Evolutionary conservation across 2,113 vertebrate species (phyloP), one percentile per base, ranked within the genome.

Genomic region (Plecotus auritus): DNA sequence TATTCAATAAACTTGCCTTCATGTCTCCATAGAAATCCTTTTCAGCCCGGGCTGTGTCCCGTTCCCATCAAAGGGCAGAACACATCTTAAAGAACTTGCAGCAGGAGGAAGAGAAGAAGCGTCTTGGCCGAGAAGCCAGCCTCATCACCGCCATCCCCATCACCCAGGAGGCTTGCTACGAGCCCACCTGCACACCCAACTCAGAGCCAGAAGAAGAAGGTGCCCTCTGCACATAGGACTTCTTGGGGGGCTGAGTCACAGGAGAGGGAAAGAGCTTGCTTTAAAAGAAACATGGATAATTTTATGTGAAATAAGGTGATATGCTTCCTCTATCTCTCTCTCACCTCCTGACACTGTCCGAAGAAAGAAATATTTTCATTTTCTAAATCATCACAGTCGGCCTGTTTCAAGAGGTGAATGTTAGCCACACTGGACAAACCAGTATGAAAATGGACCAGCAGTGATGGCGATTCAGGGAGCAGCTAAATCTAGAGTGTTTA

Each of bases 11-110:
- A 73, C 26, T 92, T 94, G 47, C 37, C 59, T 93, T 94, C 49
- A 1, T 78, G 42, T 94, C 92, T 83, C 88, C 87, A 76, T 95
- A 99, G 99, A 99, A 99, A 98, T 99, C 99, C 1, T 99, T 99
- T 98, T 99, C 99, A 0, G 99, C 99, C 2, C 98, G 99, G 73
- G 99, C 99, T 4, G 99, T 99, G 91, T 99, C 99, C 0, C 99
- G 99, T 74, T 99, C 99, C 94, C 99, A 99, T 97, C 99, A 99
- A 97, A 98, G 99, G 74, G 99, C 99, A 0, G 99, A 99, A 96
- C 99, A 99, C 94, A 99, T 99, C 97, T 98, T 99, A 96, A 99
- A 99, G 98, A 99, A 99, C 97, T 98, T 99, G 97, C 99, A 99
- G 96, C 99, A 99, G 95, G 99, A 99, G 93, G 99, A 99, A 66